Evolutionary conservation across 2,113 vertebrate species (phyloP), one percentile per base, ranked within the genome.

Genomic region (Verasper variegatus): DNA sequence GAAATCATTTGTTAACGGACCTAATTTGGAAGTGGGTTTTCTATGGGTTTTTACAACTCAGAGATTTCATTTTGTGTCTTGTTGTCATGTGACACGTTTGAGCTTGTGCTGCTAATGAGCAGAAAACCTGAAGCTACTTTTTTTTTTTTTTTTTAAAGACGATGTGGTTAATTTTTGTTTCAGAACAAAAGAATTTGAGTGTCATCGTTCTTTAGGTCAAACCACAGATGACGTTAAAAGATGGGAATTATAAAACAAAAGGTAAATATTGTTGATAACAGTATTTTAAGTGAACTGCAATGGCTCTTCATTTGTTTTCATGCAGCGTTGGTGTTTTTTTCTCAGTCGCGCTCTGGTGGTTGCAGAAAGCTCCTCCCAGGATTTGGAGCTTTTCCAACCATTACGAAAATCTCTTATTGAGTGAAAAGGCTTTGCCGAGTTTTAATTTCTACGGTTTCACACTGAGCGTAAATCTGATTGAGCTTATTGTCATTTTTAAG

Each of bases 31-130:
- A 73, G 71, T 82, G 86, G 65, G 67, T 90, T 86, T 56, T 89
- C 31, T 92, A 82, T 68, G 73, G 67, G 75, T 86, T 91, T 88
- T 64, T 83, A 81, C 78, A 89, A 74, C 76, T 76, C 65, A n/a
- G 59, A 31, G 65, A 83, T 84, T 87, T 76, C 35, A 23, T 78
- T 81, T 77, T 37, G 35, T 15, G 42, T 59, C 64, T 73, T 7
- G 45, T 18, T 14, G 40, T 61, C 74, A 23, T 60, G 58, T 21
- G 49, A 71, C 24, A 58, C 60, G 61, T 20, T 2, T 37, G 74
- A 63, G 74, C 66, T 51, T 20, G 0, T 13, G 12, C 70, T 68
- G 76, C 72, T 67, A 57, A 18, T 1, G 1, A 74, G 62, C 75
- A 75, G 40, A 1, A 66, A 57, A 79, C 2, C 5, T 45, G 64